Conservation (phyloP, 2,797 vertebrate genomes). For the Phataginus tricuspis region DNA sequence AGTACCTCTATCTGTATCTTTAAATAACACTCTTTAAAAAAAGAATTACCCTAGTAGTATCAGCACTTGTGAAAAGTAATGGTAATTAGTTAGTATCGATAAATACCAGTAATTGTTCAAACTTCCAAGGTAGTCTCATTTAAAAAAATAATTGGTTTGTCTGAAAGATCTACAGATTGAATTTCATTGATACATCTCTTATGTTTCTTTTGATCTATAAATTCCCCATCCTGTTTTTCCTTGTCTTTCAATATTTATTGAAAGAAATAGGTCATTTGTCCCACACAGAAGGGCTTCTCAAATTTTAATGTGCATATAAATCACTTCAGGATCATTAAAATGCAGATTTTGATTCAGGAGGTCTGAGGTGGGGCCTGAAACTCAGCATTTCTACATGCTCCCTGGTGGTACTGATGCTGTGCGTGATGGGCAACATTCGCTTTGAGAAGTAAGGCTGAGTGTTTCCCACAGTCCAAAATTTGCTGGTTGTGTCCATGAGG, state of each 20-base stretch:
- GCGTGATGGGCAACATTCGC: neutral
- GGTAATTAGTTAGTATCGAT: neutral
- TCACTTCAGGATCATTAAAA: conserved; percentile 33
- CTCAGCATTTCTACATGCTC: neutral
- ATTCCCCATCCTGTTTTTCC: neutral
- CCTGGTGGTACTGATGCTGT: neutral
- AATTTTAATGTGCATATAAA: neutral
- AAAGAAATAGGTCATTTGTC: conserved; percentile 2
- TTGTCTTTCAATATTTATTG: conserved; percentile 29
- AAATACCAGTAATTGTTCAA: conserved; percentile 9
- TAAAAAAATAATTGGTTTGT: neutral
- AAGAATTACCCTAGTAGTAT: neutral
- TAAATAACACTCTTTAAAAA: conserved; percentile 15
- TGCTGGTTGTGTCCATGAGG: neutral
- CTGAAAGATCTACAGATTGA: neutral
- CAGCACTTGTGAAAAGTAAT: neutral
- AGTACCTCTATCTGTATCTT: neutral
- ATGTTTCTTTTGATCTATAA: conserved; percentile 11
- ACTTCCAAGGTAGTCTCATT: neutral
- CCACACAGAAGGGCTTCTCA: neutral
- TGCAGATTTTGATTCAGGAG: neutral
- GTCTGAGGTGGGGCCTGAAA: neutral
- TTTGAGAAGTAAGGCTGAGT: neutral
- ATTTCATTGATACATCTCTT: neutral
- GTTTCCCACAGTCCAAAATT: neutral